phyloP scores from a whole-genome alignment of 2,888 invertebrate genomes.

The Cosmopolites sordidus region DNA sequence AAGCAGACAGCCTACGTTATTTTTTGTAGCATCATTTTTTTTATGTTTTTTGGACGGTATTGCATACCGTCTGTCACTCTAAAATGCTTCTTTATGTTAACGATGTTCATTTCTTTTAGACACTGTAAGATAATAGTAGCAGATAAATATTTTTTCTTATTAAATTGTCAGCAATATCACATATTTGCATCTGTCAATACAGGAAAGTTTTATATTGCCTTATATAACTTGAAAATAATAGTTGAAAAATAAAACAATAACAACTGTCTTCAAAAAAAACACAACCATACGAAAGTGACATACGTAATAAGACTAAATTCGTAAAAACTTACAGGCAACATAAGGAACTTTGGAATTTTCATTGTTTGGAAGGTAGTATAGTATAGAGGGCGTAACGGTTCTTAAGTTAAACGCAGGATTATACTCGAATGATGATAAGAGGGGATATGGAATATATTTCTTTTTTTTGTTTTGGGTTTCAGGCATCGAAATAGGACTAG shows the following conservation, averaged over 20 bases:
- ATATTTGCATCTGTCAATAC: slow-evolving; percentile 36
- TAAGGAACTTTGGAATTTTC: slow-evolving; percentile 25
- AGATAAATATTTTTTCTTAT: slow-evolving; percentile 37
- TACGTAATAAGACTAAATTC: slow-evolving; percentile 18
- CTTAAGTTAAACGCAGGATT: slow-evolving; percentile 4
- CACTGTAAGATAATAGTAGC: slow-evolving; percentile 29
- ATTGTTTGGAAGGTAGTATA: neutral
- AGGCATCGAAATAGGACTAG: slow-evolving; percentile 22
- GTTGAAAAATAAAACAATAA: neutral
- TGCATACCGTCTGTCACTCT: slow-evolving; percentile 2
- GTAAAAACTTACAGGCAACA: slow-evolving; percentile 22
- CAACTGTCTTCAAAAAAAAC: slow-evolving; percentile 31
- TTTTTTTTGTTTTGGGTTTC: neutral
- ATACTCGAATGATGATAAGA: slow-evolving; percentile 19
- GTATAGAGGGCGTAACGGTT: neutral
- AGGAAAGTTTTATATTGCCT: slow-evolving; percentile 40
- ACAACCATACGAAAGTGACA: slow-evolving; percentile 36
- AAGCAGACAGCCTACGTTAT: neutral
- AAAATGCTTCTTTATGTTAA: neutral
- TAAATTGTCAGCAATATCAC: slow-evolving; percentile 44
- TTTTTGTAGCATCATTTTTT: neutral
- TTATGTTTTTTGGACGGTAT: neutral
- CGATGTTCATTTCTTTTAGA: neutral
- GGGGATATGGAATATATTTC: slow-evolving; percentile 29
- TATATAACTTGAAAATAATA: slow-evolving; percentile 32